phyloP scores from a whole-genome alignment of 2,797 vertebrate genomes.

The Enteromius paludinosus region DNA sequence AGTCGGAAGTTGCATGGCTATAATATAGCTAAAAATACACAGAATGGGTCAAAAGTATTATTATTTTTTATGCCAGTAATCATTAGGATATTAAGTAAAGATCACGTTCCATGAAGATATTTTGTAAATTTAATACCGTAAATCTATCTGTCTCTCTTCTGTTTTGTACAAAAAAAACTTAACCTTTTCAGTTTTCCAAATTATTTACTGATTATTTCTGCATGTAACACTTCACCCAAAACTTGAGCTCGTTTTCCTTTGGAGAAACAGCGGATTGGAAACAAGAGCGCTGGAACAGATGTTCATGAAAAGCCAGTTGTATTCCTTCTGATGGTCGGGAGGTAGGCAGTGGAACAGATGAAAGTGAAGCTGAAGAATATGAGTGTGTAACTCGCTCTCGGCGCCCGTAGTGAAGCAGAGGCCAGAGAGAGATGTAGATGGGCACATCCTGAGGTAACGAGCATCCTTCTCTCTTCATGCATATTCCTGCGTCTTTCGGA shows the following conservation, averaged over 20 bases:
- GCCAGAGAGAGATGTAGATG: conserved; percentile 65
- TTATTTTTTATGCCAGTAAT: no score
- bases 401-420: conserved; percentile 53
- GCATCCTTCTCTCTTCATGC: conserved; percentile 66
- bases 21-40: no score
- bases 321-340: conserved; percentile 46
- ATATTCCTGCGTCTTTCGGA: conserved; percentile 61
- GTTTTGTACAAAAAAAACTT: neutral
- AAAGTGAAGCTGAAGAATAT: conserved; percentile 36
- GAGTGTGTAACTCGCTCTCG: conserved; percentile 54
- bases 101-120: no score
- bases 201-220: neutral
- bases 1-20: no score
- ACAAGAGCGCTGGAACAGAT: conserved; percentile 22
- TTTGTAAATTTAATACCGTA: no score
- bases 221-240: neutral
- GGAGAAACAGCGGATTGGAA: conserved; percentile 16
- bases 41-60: no score
- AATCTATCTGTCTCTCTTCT: no score
- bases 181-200: neutral
- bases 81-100: no score
- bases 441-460: conserved; percentile 63
- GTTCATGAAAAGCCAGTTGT: conserved; percentile 37
- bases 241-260: conserved; percentile 3
- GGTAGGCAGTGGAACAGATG: conserved; percentile 37